These are phyloP conservation scores for Pseudopipra pipra DNA, from an alignment of 2,113 vertebrate species.

Conservation along the genomic window DNA sequence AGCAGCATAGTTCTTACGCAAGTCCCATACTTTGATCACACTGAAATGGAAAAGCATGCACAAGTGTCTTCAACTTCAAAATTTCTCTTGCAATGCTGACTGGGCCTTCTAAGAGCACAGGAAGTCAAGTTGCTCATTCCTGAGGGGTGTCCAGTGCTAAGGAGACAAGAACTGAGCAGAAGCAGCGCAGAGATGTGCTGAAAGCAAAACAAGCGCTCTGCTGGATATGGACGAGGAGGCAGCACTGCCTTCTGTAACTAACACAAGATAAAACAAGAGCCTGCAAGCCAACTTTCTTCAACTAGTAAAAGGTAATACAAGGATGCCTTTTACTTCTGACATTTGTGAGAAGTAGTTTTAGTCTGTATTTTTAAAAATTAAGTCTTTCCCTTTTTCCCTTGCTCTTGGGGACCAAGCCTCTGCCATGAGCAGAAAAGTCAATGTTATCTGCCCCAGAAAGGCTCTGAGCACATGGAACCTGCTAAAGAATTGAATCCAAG, in stretches of 20 bases:
- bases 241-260: not conserved
- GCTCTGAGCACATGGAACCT: not conserved
- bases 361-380: not conserved
- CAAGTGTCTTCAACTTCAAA: not conserved
- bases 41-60: conserved; percentile 71
- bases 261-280: not conserved
- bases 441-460: not conserved
- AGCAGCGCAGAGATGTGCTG: not conserved
- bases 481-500: not conserved
- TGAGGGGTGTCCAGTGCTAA: not conserved
- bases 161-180: not conserved
- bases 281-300: not conserved
- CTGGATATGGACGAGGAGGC: not conserved
- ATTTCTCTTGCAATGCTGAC: not conserved
- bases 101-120: not conserved
- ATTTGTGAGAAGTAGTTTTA: not conserved
- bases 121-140: not conserved
- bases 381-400: not conserved
- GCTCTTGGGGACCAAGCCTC: not conserved
- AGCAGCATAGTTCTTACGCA: conserved; percentile 88
- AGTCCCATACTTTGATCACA: conserved; percentile 94
- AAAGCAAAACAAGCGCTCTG: not conserved
- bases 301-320: not conserved
- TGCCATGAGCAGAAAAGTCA: not conserved
- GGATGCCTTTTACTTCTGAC: not conserved